Evolutionary conservation across 2,797 vertebrate genomes (phyloP).

Genomic region (Alca torda): DNA sequence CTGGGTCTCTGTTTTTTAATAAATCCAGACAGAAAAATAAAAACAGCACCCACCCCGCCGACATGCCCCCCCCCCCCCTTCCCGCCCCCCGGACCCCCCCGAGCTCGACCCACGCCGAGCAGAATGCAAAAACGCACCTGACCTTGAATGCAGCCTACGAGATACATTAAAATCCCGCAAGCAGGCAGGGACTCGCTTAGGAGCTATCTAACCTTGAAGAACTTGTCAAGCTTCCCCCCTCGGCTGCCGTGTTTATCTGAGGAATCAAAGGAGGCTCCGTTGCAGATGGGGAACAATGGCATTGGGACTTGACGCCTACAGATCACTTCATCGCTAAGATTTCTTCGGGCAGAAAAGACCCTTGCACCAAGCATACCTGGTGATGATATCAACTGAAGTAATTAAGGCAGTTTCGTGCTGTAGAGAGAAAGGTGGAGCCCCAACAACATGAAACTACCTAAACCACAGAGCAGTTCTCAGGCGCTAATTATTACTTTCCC

Average conservation of each 20-base stretch:
- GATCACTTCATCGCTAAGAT: slow-evolving; percentile 18
- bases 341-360: slow-evolving; percentile 56
- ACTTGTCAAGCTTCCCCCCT: slow-evolving; percentile 44
- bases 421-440: slow-evolving; percentile 89
- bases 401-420: slow-evolving; percentile 98
- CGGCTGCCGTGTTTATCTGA: slow-evolving; percentile 21
- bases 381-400: slow-evolving; percentile 88
- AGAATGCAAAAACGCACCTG: slow-evolving; percentile 71
- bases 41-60: neutral
- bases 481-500: slow-evolving; percentile 70
- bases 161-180: slow-evolving; percentile 66
- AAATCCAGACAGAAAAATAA: neutral
- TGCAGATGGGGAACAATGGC: slow-evolving; percentile 59
- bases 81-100: neutral
- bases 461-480: slow-evolving; percentile 90
- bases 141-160: slow-evolving; percentile 75
- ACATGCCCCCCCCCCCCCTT: no score
- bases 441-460: slow-evolving; percentile 99
- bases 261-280: slow-evolving; percentile 43
- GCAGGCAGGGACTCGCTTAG: slow-evolving; percentile 63
- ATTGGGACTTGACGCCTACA: slow-evolving; percentile 67
- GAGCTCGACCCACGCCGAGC: neutral
- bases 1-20: neutral
- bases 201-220: slow-evolving; percentile 62
- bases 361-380: slow-evolving; percentile 72